phyloP scores from a whole-genome alignment of 2,797 vertebrate species.

The Morelia viridis region DNA sequence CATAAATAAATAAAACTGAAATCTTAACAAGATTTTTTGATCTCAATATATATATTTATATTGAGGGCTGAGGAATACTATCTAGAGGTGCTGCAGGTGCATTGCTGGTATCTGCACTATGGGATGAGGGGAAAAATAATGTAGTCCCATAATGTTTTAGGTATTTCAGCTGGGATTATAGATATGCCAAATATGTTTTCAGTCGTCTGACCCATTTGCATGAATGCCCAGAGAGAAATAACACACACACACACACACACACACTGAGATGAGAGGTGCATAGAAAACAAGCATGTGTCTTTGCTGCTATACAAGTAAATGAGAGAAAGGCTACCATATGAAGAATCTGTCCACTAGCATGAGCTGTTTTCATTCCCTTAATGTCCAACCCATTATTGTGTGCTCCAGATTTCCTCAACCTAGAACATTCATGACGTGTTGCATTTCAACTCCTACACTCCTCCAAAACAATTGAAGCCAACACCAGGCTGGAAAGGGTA shows the following conservation, averaged over 20 bases:
- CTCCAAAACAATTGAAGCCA: background rate
- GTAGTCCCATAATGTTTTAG: background rate
- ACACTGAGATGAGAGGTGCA: background rate
- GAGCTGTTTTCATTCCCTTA: constrained; percentile 5
- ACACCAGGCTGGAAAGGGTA: background rate
- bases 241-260: background rate
- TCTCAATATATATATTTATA: too few species aligned
- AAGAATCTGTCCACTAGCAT: background rate
- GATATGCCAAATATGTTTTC: background rate
- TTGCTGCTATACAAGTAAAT: background rate
- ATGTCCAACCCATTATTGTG: background rate
- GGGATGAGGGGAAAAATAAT: background rate
- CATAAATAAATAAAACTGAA: too few species aligned
- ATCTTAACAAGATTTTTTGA: too few species aligned
- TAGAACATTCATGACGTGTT: background rate
- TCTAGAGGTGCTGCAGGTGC: too few species aligned
- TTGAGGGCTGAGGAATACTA: too few species aligned
- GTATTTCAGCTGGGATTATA: background rate
- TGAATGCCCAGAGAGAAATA: background rate
- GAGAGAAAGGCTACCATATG: background rate
- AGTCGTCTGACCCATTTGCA: background rate
- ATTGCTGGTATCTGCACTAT: too few species aligned
- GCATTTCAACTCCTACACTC: background rate
- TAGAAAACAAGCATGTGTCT: background rate
- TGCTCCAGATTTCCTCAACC: background rate